Evolutionary conservation across 1,140 invertebrate genomes (phyloP).

Genomic region (Trichoplusia ni): DNA sequence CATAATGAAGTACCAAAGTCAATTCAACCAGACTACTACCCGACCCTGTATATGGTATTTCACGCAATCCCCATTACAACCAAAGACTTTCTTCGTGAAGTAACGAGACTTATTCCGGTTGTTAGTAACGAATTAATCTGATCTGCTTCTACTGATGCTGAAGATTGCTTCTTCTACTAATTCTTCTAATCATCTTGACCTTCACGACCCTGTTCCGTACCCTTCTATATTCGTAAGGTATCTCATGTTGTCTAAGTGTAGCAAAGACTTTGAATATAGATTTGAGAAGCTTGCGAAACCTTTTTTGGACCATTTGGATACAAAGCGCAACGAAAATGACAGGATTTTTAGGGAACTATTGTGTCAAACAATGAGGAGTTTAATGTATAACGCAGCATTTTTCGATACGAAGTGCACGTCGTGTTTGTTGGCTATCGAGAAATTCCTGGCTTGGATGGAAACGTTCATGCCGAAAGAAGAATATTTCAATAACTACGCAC

Average conservation of each 20-base stretch:
- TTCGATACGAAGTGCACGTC: slow-evolving; percentile 42
- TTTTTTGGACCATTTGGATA: slow-evolving; percentile 35
- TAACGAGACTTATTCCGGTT: slow-evolving; percentile 45
- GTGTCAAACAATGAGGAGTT: slow-evolving; percentile 12
- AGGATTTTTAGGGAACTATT: background rate
- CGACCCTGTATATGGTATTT: slow-evolving; percentile 37
- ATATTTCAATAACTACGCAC: slow-evolving; percentile 47
- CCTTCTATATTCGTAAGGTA: slow-evolving; percentile 48
- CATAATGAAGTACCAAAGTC: slow-evolving; percentile 34
- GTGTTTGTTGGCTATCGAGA: slow-evolving; percentile 49
- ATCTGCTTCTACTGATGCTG: background rate
- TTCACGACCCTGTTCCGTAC: too few relatives aligned
- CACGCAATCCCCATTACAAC: slow-evolving; percentile 32
- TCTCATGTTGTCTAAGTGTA: slow-evolving; percentile 46
- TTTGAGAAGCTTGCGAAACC: slow-evolving; percentile 43
- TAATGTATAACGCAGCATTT: slow-evolving; percentile 55
- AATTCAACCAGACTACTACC: slow-evolving; percentile 50
- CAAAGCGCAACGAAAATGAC: background rate
- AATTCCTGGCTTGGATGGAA: slow-evolving; percentile 42
- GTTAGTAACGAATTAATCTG: slow-evolving; percentile 44
- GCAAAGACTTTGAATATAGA: slow-evolving; percentile 42
- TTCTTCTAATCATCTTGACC: too few relatives aligned
- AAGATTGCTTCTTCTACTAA: too few relatives aligned
- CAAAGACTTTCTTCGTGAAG: slow-evolving; percentile 26
- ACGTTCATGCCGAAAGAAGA: slow-evolving; percentile 44